Percentiles rank a stretch among this genome's conserved stretches.
Conservation (phyloP, 2,113 vertebrate species). For the Taxidea taxus region DNA sequence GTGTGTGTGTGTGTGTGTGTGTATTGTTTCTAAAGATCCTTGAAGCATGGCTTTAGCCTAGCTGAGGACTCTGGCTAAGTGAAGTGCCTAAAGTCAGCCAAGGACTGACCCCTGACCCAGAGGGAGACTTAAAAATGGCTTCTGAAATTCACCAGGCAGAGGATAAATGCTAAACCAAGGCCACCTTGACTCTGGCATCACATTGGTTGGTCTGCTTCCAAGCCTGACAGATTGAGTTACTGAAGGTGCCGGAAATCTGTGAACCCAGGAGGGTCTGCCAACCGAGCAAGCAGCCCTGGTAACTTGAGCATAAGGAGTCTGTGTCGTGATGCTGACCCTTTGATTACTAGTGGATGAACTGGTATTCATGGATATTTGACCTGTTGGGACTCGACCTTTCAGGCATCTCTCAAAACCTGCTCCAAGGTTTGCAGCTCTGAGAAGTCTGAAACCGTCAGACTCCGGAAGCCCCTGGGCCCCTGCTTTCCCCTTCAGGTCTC, state of each 20-base stretch:
- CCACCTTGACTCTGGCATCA: neutral
- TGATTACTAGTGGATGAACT: neutral
- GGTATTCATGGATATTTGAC: neutral
- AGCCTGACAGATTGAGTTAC: neutral
- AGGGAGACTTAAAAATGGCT: neutral
- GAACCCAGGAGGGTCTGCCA: neutral
- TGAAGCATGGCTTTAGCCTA: neutral
- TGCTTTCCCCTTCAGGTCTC: neutral
- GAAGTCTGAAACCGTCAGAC: neutral
- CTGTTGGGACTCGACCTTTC: neutral
- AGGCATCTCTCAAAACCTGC: neutral
- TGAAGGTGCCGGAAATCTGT: fast-evolving
- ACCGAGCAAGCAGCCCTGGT: too few species aligned
- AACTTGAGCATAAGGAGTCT: neutral
- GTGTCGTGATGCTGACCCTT: neutral
- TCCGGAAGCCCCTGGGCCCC: neutral
- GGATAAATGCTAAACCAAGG: neutral
- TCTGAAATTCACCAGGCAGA: neutral
- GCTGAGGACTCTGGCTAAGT: neutral
- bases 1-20: neutral
- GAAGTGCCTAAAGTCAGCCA: neutral
- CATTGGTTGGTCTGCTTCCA: neutral
- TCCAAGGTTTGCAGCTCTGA: neutral
- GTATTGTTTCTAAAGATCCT: neutral
- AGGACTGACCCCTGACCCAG: neutral